Percentiles rank a stretch among this genome's conserved stretches.
These are phyloP conservation scores for Athrips mouffetella DNA, from an alignment of 2,888 invertebrate genomes.

Conservation along the genomic window DNA sequence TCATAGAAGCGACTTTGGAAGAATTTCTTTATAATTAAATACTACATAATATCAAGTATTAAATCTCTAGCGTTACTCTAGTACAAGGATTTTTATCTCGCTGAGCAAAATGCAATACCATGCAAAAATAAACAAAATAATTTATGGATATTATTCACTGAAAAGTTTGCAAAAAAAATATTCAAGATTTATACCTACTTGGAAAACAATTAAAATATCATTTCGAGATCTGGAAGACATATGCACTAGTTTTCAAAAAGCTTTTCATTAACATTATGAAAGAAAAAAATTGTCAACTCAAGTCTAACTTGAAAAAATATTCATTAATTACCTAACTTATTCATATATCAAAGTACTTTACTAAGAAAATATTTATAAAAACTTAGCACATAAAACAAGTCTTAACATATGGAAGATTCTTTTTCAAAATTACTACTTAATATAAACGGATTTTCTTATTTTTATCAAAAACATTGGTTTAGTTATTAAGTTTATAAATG, in stretches of 20 bases:
- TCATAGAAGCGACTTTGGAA: constrained; percentile 36
- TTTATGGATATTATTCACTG: no score
- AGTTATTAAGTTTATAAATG: no score
- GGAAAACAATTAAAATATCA: background rate
- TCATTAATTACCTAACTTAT: background rate
- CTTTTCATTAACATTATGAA: background rate
- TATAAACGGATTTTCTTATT: no score
- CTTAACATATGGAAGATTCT: background rate
- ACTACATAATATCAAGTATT: constrained; percentile 2
- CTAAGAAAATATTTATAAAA: no score
- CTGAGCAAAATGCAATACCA: background rate
- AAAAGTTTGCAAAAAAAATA: no score
- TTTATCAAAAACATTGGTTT: no score
- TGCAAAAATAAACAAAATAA: background rate
- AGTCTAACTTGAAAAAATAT: constrained; percentile 7
- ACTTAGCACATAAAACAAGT: background rate
- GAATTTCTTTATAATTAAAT: background rate
- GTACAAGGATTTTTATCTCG: background rate
- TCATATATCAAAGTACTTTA: background rate
- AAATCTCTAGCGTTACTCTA: background rate
- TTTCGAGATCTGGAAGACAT: constrained; percentile 17
- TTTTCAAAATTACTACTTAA: no score
- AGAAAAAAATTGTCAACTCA: background rate
- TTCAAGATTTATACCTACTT: background rate
- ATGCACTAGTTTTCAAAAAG: constrained; percentile 5